Evolutionary conservation across 2,888 invertebrate genomes (phyloP).

Genomic region (Aleiodes leptofemur): DNA sequence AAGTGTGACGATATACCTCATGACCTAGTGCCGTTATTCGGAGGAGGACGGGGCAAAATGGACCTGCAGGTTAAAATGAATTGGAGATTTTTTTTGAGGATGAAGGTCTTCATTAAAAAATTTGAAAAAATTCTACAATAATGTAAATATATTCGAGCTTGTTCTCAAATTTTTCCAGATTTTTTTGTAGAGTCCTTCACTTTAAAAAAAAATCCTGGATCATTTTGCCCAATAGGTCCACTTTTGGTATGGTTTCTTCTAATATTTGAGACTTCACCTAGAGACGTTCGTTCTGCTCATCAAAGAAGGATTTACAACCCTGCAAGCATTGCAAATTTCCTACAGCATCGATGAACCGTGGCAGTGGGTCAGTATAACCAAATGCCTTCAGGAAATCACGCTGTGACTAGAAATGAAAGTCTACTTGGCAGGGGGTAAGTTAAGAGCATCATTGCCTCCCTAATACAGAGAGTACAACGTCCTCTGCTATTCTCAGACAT

Average conservation of each 20-base stretch:
- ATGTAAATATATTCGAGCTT: no score
- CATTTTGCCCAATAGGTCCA: no score
- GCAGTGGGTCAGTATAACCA: constrained; percentile 52
- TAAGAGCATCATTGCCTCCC: constrained; percentile 35
- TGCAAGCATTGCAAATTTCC: constrained; percentile 12
- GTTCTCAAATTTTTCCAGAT: no score
- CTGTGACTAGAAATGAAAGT: constrained; percentile 31
- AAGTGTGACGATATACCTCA: constrained; percentile 52
- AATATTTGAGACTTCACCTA: constrained; percentile 15
- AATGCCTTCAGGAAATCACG: constrained; percentile 36
- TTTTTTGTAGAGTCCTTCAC: no score
- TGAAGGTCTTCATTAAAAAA: no score
- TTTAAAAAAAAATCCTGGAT: no score
- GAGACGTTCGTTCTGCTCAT: constrained; percentile 37
- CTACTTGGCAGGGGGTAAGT: constrained; percentile 12
- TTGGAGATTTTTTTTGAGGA: no score
- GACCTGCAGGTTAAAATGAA: no score
- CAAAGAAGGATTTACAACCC: constrained; percentile 32
- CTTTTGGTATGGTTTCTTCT: neutral
- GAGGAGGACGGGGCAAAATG: no score
- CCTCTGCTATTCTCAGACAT: constrained; percentile 8
- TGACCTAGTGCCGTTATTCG: constrained; percentile 51
- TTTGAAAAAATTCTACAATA: no score
- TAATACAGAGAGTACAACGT: constrained; percentile 7
- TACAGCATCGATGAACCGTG: constrained; percentile 48